These are phyloP conservation scores for Pelmatolapia mariae DNA, from an alignment of 2,113 vertebrate genomes.

Conservation along the genomic window DNA sequence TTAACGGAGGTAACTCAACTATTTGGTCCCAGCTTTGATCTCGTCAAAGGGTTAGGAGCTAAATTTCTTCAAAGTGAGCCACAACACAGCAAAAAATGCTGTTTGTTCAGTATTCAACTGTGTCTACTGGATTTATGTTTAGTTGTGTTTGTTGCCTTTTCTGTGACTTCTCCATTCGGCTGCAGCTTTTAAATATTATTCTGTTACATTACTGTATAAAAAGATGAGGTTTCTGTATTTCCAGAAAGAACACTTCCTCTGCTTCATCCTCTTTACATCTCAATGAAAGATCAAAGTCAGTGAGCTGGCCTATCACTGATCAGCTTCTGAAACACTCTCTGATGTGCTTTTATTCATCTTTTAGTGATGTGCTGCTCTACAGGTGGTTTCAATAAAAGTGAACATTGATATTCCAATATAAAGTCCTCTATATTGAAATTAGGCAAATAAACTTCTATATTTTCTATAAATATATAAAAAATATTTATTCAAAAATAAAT, in stretches of 20 bases:
- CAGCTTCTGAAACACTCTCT: background rate
- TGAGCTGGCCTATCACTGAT: background rate
- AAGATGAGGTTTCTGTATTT: background rate
- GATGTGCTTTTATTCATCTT: background rate
- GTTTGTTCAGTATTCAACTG: background rate
- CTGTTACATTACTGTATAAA: background rate
- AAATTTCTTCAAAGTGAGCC: background rate
- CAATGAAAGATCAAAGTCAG: background rate
- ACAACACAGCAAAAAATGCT: background rate
- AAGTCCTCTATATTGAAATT: background rate
- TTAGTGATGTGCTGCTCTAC: background rate
- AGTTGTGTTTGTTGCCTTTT: background rate
- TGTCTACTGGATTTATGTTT: background rate
- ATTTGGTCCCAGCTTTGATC: background rate
- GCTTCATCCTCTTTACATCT: background rate
- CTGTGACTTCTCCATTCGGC: background rate
- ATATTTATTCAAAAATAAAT: background rate
- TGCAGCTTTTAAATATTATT: background rate
- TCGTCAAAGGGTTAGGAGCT: background rate
- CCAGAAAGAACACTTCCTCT: fast-evolving
- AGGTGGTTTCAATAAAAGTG: background rate
- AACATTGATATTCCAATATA: background rate
- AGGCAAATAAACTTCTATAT: background rate
- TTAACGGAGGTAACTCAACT: background rate
- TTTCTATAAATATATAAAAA: background rate